phyloP scores from a whole-genome alignment of 2,797 vertebrate genomes.

The Trachurus trachurus region DNA sequence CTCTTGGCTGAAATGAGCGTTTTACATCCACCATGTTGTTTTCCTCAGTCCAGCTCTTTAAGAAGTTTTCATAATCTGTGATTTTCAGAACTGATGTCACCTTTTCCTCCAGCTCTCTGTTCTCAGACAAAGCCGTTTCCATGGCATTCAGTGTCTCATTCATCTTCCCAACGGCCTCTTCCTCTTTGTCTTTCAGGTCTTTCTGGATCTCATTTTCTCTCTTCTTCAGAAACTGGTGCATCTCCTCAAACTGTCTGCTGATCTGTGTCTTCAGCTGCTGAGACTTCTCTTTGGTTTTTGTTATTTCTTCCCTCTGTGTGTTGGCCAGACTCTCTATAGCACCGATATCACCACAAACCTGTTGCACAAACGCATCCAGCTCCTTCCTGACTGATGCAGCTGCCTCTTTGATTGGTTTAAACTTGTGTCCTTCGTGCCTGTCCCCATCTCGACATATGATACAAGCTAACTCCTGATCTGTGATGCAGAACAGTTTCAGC shows the following conservation, averaged over 20 bases:
- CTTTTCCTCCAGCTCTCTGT: constrained; percentile 23
- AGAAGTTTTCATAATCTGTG: constrained; percentile 19
- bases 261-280: constrained; percentile 40
- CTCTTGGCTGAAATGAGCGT: constrained; percentile 9
- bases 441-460: constrained; percentile 71
- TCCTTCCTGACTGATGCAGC: constrained; percentile 58
- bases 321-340: constrained; percentile 40
- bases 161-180: constrained; percentile 43
- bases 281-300: constrained; percentile 56
- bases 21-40: background rate
- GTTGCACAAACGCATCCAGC: constrained; percentile 31
- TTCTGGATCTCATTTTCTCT: constrained; percentile 49
- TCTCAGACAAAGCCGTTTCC: constrained; percentile 23
- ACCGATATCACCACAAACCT: constrained; percentile 36
- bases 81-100: constrained; percentile 26
- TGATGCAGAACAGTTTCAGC: constrained; percentile 80
- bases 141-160: constrained; percentile 1
- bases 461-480: constrained; percentile 75
- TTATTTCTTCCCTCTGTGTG: constrained; percentile 63
- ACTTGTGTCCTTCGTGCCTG: constrained; percentile 72
- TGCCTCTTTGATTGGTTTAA: constrained; percentile 75
- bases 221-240: constrained; percentile 47
- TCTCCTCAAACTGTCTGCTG: constrained; percentile 45
- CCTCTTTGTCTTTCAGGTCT: constrained; percentile 36
- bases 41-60: constrained; percentile 45